Conservation (phyloP, 1,140 invertebrate genomes). For the Neotoxoptera formosana region DNA sequence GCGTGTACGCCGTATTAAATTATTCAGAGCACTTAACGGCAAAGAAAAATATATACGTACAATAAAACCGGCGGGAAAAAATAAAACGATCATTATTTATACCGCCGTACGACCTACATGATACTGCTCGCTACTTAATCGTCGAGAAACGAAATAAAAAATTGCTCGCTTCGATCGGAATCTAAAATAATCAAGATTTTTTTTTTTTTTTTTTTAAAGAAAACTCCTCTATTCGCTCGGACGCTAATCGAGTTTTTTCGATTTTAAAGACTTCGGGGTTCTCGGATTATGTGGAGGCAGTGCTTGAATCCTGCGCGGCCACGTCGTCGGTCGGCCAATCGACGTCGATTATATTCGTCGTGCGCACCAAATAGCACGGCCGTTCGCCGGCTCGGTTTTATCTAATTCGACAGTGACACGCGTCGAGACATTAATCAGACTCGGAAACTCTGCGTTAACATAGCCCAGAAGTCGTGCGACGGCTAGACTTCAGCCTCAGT, state of each 20-base stretch:
- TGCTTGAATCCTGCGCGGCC: not conserved
- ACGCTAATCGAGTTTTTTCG: not conserved
- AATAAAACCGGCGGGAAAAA: not conserved
- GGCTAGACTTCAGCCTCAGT: not conserved
- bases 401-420: not conserved
- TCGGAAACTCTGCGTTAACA: not conserved
- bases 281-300: not conserved
- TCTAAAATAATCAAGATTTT: not conserved
- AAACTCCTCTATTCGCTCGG: not conserved
- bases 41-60: not conserved
- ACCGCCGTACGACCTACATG: not conserved
- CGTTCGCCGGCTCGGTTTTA: not conserved
- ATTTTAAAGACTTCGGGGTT: not conserved
- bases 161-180: not conserved
- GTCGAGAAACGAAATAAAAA: not conserved
- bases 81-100: not conserved
- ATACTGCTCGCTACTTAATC: no score
- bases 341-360: not conserved
- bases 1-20: not conserved
- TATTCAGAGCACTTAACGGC: not conserved
- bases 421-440: not conserved
- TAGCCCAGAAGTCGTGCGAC: not conserved
- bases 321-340: not conserved
- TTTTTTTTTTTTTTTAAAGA: no score
- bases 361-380: not conserved